Evolutionary conservation across 2,888 invertebrate genomes (phyloP).

Genomic region (Coelinius sp.): DNA sequence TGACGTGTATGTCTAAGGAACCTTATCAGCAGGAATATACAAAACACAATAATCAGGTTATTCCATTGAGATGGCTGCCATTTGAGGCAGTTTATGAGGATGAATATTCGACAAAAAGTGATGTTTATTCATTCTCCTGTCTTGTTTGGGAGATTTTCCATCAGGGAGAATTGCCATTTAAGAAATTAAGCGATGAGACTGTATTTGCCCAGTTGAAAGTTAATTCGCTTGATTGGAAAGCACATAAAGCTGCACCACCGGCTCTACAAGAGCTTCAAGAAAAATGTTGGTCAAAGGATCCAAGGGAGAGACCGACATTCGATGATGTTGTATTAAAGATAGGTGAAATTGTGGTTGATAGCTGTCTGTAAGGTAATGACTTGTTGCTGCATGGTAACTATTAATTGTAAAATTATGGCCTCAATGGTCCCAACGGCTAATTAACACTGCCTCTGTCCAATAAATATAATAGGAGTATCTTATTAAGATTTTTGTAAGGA

Average conservation of each 20-base stretch:
- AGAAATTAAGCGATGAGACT: slow-evolving; percentile 82
- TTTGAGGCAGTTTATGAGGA: slow-evolving; percentile 91
- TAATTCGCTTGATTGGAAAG: slow-evolving; percentile 79
- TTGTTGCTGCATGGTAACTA: slow-evolving; percentile 10
- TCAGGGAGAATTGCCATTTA: slow-evolving; percentile 84
- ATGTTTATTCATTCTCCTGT: slow-evolving; percentile 92
- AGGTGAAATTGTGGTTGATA: slow-evolving; percentile 70
- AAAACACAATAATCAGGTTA: slow-evolving; percentile 85
- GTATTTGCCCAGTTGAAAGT: slow-evolving; percentile 78
- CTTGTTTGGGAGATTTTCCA: slow-evolving; percentile 92
- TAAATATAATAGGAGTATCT: slow-evolving; percentile 33
- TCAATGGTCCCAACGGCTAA: slow-evolving; percentile 42
- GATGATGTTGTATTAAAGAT: slow-evolving; percentile 74
- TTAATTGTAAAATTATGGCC: slow-evolving; percentile 32
- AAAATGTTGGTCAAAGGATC: slow-evolving; percentile 79
- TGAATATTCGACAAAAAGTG: slow-evolving; percentile 93
- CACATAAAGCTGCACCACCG: slow-evolving; percentile 77
- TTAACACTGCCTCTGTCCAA: slow-evolving; percentile 48
- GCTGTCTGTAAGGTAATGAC: slow-evolving; percentile 56
- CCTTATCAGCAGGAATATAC: slow-evolving; percentile 93
- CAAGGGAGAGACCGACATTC: slow-evolving; percentile 80
- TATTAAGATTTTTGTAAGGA: slow-evolving; percentile 15
- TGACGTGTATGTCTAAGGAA: slow-evolving; percentile 84
- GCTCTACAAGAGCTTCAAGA: slow-evolving; percentile 76
- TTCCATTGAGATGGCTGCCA: slow-evolving; percentile 93